Evolutionary conservation across 2,797 vertebrate genomes (phyloP).

Genomic region (Cirrhinus mrigala): DNA sequence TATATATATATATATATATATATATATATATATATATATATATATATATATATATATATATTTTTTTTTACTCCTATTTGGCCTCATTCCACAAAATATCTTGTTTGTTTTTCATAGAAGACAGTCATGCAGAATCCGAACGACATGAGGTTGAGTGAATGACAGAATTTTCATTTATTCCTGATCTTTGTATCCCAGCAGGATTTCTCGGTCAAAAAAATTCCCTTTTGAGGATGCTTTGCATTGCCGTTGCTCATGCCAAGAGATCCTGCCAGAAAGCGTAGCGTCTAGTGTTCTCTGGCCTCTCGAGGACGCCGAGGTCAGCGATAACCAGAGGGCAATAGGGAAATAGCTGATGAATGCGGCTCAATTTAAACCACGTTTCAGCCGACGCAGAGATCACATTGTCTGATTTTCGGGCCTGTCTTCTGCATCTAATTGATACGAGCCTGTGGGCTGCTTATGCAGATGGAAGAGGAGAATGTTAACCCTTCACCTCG

Average conservation of each 20-base stretch:
- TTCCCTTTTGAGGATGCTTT: not conserved
- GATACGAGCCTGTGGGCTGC: constrained; percentile 35
- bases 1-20: too few relatives aligned
- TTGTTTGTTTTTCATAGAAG: not conserved
- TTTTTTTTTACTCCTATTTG: too few relatives aligned
- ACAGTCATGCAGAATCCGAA: not conserved
- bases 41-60: too few relatives aligned
- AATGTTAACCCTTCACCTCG: constrained; percentile 2
- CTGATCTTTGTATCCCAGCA: not conserved
- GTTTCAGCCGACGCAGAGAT: constrained; percentile 41
- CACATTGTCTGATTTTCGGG: constrained; percentile 5
- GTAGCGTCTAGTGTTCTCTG: not conserved
- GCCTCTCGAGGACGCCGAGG: constrained; percentile 5
- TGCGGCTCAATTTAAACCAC: constrained; percentile 48
- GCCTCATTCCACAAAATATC: not conserved
- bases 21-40: too few relatives aligned
- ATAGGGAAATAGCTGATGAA: constrained; percentile 19
- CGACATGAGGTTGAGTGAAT: not conserved
- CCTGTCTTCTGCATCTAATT: constrained; percentile 37
- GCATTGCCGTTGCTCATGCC: constrained; percentile 38
- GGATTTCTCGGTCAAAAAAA: not conserved
- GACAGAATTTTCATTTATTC: not conserved
- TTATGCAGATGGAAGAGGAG: constrained; percentile 37
- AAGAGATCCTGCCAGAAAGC: constrained; percentile 34
- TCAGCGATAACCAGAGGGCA: constrained; percentile 46